phyloP scores from a whole-genome alignment of 1,140 invertebrate species.

The Drosophila pectinifera region DNA sequence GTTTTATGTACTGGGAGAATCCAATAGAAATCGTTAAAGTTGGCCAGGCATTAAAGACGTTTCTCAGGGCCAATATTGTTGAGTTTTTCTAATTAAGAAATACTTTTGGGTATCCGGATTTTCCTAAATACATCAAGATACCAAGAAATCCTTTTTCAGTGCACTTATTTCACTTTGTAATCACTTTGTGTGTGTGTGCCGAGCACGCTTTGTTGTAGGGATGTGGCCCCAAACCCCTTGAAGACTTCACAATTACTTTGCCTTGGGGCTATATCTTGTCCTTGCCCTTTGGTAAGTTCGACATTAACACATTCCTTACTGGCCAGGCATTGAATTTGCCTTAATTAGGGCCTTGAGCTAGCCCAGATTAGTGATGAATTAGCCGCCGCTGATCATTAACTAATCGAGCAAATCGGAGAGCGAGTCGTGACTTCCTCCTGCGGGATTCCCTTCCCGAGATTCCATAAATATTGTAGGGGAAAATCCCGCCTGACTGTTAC shows the following conservation, averaged over 20 bases:
- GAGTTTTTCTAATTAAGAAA: not conserved
- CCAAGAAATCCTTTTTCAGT: not conserved
- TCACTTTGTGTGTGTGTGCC: slow-evolving; percentile 62
- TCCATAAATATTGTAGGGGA: slow-evolving; percentile 48
- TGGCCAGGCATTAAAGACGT: not conserved
- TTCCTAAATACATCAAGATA: not conserved
- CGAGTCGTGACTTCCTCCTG: not conserved
- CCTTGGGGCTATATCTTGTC: slow-evolving; percentile 2
- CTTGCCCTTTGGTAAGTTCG: slow-evolving; percentile 44
- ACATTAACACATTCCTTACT: slow-evolving; percentile 63
- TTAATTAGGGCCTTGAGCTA: slow-evolving; percentile 47
- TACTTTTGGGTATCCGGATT: rapidly evolving
- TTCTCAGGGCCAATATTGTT: no score
- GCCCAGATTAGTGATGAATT: slow-evolving; percentile 34
- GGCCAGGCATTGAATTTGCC: slow-evolving; percentile 63
- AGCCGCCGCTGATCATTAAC: slow-evolving; percentile 18
- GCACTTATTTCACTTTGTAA: slow-evolving; percentile 57
- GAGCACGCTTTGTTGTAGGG: slow-evolving; percentile 54
- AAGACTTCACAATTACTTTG: slow-evolving; percentile 45
- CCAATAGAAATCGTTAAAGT: not conserved
- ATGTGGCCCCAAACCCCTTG: slow-evolving; percentile 45
- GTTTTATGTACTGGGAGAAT: slow-evolving; percentile 27
- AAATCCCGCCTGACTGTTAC: slow-evolving; percentile 8
- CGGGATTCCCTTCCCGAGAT: no score
- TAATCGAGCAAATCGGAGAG: slow-evolving; percentile 22